These are phyloP conservation scores for Semnornis frantzii DNA, from an alignment of 2,113 vertebrate genomes.

Conservation along the genomic window DNA sequence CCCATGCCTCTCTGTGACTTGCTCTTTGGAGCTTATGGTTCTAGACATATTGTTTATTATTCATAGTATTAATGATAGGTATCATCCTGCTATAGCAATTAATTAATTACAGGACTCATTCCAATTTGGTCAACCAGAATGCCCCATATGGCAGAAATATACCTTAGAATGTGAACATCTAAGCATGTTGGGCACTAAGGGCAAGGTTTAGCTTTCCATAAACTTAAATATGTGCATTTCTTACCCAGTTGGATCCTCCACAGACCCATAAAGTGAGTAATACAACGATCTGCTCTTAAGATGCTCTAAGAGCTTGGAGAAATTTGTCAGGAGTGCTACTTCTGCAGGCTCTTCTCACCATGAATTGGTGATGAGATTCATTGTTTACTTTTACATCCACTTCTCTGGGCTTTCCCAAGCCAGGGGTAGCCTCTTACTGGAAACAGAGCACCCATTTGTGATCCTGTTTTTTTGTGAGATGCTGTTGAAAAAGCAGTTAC, in stretches of 20 bases:
- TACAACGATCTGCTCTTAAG: slow-evolving; percentile 15
- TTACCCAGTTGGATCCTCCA: slow-evolving; percentile 33
- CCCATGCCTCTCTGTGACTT: not conserved
- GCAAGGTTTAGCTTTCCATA: slow-evolving; percentile 13
- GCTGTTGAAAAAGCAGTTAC: not conserved
- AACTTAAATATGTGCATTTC: slow-evolving; percentile 54
- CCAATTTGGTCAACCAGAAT: not conserved
- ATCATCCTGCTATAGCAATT: not conserved
- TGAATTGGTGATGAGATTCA: not conserved
- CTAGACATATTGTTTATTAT: slow-evolving; percentile 29
- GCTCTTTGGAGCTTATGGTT: not conserved
- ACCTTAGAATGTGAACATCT: not conserved
- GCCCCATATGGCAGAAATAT: not conserved
- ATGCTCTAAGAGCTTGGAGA: slow-evolving; percentile 34
- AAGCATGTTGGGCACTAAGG: not conserved
- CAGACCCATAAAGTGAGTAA: slow-evolving; percentile 41
- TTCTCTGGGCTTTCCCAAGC: not conserved
- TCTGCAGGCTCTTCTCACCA: slow-evolving; percentile 17
- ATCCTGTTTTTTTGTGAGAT: not conserved
- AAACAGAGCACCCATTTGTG: not conserved
- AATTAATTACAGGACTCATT: not conserved
- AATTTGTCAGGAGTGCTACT: slow-evolving; percentile 39
- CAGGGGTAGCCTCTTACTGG: accelerated
- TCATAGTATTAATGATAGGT: slow-evolving; percentile 34
- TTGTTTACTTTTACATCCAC: slow-evolving; percentile 1